Evolutionary conservation across 2,113 vertebrate genomes (phyloP).

Genomic region (Heterochromis multidens): DNA sequence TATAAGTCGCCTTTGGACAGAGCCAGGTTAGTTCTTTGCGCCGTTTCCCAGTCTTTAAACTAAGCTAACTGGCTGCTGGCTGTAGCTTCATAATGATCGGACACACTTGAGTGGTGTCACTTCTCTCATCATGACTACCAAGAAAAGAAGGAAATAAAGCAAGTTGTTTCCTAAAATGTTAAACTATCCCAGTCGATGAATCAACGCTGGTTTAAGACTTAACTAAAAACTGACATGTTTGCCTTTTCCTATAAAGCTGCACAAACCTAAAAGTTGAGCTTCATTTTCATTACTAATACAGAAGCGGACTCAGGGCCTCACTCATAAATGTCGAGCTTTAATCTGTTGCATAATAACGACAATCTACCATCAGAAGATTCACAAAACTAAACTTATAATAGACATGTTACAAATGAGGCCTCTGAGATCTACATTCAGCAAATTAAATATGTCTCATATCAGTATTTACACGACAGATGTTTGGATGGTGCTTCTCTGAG

Average conservation of each 20-base stretch:
- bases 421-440: background rate
- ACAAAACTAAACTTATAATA: background rate
- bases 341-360: background rate
- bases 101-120: background rate
- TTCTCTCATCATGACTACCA: background rate
- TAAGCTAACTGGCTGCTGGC: background rate
- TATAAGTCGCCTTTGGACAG: no score
- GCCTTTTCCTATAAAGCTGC: background rate
- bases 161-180: background rate
- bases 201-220: background rate
- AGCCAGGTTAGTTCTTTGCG: no score
- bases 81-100: background rate
- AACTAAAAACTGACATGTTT: background rate
- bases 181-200: background rate
- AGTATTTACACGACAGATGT: slow-evolving; percentile 1
- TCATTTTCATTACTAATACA: background rate
- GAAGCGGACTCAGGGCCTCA: background rate
- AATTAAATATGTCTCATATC: background rate
- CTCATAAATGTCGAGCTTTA: background rate
- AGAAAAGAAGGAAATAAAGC: background rate
- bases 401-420: background rate
- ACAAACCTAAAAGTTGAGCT: background rate
- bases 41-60: background rate
- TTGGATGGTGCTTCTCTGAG: background rate
- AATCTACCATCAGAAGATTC: background rate